A percentile compares a stretch with the other conserved stretches of the same genome.
These are phyloP conservation scores for Schizopygopsis pylzovi DNA, from an alignment of 2,797 vertebrate genomes.

Conservation along the genomic window DNA sequence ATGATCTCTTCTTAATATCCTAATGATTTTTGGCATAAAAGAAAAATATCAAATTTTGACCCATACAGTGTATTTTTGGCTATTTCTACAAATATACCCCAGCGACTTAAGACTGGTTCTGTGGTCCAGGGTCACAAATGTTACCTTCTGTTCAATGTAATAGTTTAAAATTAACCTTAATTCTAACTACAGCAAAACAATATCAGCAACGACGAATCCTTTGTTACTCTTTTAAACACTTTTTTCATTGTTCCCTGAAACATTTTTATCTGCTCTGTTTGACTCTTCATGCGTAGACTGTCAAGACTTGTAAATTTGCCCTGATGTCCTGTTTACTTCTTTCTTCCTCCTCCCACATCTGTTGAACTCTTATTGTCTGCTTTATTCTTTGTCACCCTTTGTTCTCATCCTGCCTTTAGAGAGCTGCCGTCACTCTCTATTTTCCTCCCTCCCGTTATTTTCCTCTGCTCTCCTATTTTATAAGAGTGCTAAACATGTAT, in stretches of 20 bases:
- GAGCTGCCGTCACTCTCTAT: slow-evolving; percentile 47
- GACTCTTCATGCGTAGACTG: not conserved
- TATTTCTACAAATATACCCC: too few relatives aligned
- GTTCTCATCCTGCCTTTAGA: slow-evolving; percentile 59
- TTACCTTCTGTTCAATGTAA: not conserved
- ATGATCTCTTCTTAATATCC: too few relatives aligned
- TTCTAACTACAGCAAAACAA: not conserved
- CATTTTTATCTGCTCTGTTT: not conserved
- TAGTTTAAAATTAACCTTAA: not conserved
- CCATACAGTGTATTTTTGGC: too few relatives aligned
- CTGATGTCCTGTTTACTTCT: slow-evolving; percentile 34
- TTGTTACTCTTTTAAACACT: slow-evolving; percentile 15
- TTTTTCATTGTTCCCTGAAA: not conserved
- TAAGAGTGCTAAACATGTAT: slow-evolving; percentile 74
- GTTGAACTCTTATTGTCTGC: slow-evolving; percentile 52
- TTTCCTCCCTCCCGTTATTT: slow-evolving; percentile 13
- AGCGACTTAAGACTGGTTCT: too few relatives aligned
- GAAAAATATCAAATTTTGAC: too few relatives aligned
- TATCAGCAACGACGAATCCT: not conserved
- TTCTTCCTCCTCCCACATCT: slow-evolving; percentile 34
- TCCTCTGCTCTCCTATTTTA: slow-evolving; percentile 22
- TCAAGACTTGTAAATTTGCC: slow-evolving; percentile 54
- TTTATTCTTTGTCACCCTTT: slow-evolving; percentile 54
- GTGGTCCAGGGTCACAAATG: not conserved
- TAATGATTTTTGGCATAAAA: too few relatives aligned